Evolutionary conservation across 1,140 invertebrate genomes (phyloP).

Genomic region (Philopotamus ludificatus): DNA sequence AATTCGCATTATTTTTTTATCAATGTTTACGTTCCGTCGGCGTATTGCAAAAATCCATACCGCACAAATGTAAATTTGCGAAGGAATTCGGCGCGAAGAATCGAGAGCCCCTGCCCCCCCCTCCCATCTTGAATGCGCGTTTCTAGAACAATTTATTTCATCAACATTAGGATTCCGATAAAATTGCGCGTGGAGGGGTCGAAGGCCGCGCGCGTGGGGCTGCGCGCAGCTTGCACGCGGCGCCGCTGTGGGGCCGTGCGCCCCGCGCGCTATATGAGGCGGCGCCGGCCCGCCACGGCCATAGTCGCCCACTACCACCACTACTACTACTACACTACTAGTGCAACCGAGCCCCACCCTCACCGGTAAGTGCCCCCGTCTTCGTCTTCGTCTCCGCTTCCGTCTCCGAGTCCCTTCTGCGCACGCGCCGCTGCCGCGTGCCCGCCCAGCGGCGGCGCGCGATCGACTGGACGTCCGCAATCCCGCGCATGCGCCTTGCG

Average conservation of each 20-base stretch:
- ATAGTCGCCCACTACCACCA: background rate
- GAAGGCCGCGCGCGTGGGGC: background rate
- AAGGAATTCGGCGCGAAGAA: too few relatives aligned
- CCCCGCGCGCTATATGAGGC: background rate
- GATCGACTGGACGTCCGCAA: background rate
- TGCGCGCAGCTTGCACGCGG: constrained; percentile 5
- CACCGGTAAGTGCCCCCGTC: background rate
- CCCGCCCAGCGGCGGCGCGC: background rate
- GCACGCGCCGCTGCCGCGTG: background rate
- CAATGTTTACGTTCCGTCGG: too few relatives aligned
- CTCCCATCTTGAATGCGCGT: too few relatives aligned
- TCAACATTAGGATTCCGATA: too few relatives aligned
- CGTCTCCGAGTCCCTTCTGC: background rate
- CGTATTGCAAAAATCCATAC: too few relatives aligned
- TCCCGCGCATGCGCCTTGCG: background rate
- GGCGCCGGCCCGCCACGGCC: background rate
- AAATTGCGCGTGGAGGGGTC: too few relatives aligned
- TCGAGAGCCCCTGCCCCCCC: too few relatives aligned
- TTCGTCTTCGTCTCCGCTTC: background rate
- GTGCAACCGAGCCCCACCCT: background rate
- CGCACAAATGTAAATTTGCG: too few relatives aligned
- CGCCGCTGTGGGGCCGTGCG: background rate
- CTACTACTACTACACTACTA: background rate
- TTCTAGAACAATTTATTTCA: too few relatives aligned
- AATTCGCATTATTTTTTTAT: too few relatives aligned